Evolutionary conservation across 2,113 vertebrate genomes (phyloP), one percentile per base, ranked within the genome.

Genomic region (Nyctibius bracteatus): DNA sequence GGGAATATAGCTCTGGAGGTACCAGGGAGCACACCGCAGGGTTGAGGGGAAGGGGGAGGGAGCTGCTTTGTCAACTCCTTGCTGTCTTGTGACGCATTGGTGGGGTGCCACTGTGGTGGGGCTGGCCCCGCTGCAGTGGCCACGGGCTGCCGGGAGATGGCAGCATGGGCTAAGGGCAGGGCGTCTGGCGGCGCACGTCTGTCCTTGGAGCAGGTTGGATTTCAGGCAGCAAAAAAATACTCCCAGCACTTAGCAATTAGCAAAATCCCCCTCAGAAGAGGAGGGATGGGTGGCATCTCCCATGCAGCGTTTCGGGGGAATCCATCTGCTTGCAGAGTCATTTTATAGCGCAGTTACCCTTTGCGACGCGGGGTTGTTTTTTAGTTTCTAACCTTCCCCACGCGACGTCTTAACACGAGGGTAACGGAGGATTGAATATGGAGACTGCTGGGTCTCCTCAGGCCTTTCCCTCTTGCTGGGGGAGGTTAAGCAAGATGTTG

Each of bases 101-200:
- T 57, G 79, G 28, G 39, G 24, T 72, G 65, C 4, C 52, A 24
- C 35, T 10, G 24, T 19, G 52, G 20, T 33, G 57, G 58, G 52
- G 57, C 65, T 11, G 3, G 21, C 57, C 35, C 28, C 0, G 10
- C 0, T 58, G 89, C 2, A 15, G 15, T 59, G 75, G 72, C 77
- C 0, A 3, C 3, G 10, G 33, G 81, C 81, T 77, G 86, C 96
- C 97, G 17, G 96, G 79, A 96, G 97, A 74, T 97, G 97, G 97
- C 94, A 97, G 97, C 96, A 94, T 94, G 90, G 85, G 67, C 92
- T 91, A 87, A 86, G 93, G 61, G 31, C 12, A n/a, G 2, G 27
- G 62, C 30, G 6, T 19, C 63, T 2, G 19, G 79, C 15, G 2
- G 47, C 7, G n/a, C 25, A 7, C 2, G 33, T 5, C 62, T 57